A percentile compares a stretch with the other conserved stretches of the same genome.
Evolutionary conservation across 2,797 vertebrate genomes (phyloP).

Genomic region (Eremophila alpestris): DNA sequence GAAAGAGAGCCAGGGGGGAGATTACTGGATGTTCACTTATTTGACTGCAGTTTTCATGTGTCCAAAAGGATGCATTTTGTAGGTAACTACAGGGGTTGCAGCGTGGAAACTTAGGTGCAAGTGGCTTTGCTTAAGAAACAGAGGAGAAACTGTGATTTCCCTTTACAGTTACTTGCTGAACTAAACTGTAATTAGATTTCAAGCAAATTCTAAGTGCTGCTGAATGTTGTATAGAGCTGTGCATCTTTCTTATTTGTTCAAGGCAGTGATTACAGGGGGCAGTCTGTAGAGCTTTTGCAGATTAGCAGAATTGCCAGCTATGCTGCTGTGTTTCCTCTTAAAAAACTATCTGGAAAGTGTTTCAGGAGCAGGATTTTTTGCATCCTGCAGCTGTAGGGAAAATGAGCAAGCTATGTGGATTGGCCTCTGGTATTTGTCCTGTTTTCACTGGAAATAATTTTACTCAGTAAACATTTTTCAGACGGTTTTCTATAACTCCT

Average conservation of each 20-base stretch:
- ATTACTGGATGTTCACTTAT: background rate
- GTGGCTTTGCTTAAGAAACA: background rate
- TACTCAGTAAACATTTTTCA: background rate
- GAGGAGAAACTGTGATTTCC: background rate
- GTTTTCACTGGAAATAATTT: background rate
- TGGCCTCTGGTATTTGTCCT: background rate
- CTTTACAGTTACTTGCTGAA: background rate
- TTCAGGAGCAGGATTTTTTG: background rate
- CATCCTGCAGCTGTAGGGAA: background rate
- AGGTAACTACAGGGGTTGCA: background rate
- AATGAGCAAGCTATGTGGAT: background rate
- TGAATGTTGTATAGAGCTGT: background rate
- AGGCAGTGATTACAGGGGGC: background rate
- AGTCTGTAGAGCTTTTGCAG: background rate
- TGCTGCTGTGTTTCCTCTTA: background rate
- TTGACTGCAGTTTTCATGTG: background rate
- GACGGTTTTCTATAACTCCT: background rate
- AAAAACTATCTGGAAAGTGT: background rate
- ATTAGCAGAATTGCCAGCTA: background rate
- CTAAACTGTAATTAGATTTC: background rate
- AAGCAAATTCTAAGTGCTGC: background rate
- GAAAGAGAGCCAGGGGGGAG: background rate
- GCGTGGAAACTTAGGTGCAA: rapidly evolving
- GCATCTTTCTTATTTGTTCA: background rate
- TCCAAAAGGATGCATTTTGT: background rate